Base-by-base conservation (phyloP, 1,140 invertebrate genomes). In the Glomeris maerens region DNA sequence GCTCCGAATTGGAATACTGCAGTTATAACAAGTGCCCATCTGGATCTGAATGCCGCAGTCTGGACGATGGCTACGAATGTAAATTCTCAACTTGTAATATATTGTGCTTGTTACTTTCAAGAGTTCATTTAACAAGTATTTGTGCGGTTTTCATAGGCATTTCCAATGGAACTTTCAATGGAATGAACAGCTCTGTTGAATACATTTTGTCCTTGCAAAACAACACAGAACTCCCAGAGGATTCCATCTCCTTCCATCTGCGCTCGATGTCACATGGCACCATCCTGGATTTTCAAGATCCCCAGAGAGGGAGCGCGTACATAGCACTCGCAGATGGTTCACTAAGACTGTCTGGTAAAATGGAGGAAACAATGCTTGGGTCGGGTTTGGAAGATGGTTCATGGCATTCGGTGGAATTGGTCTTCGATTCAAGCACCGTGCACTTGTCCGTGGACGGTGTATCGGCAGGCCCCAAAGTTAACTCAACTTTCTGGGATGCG, bases 1-100 rank as follows among this genome's bases (percentile, higher is more conserved):
- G 94, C 62, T 79, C 84, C 56, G 84, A 92, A 59, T 78, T 87
- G 64, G 85, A 96, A 66, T 92, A 91, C 68, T 97, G 93, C 65
- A 79, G 85, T 61, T 66, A 86, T 45, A 72, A 72, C 25, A 70
- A 74, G 17, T 98, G 94, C 67, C 92, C 93, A 1, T 64, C 63
- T 26, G 78, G 77, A 46, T 81, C 84, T 7, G 74, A 74, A 28
- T 98, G 93, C 64, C 73, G 79, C 40, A 95, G 95, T 70, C 72
- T 95, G 3, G 79, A 85, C 52, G 78, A 83, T 55, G 92, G 93
- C 20, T 92, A 84, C 68, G 87, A 94, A 70, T 98, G 94, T 72
- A 64, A 66, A 67, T 59, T 44, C 2, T 41, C 5, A n/a, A n/a
- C 14, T 2, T 25, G 4, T 61, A 40, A 52, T 27, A 21, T 52